A percentile compares a stretch with the other conserved stretches of the same genome.
These are phyloP conservation scores for Drosophila setosimentum DNA, from an alignment of 2,888 invertebrate genomes.

Conservation along the genomic window DNA sequence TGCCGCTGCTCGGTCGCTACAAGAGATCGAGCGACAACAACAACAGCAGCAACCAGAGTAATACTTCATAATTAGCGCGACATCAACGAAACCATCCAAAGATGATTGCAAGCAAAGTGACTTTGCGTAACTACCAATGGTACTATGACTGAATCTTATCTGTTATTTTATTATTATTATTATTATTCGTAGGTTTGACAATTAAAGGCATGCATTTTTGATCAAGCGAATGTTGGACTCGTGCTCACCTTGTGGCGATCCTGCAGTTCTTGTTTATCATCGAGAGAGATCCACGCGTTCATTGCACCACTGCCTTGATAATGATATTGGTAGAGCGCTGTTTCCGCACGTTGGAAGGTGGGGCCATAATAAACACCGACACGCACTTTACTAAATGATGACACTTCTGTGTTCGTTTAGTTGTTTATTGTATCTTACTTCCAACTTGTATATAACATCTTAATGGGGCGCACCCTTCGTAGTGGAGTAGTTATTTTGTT, in stretches of 20 bases:
- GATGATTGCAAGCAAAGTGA: constrained; percentile 32
- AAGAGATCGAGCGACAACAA: constrained; percentile 38
- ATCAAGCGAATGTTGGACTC: constrained; percentile 20
- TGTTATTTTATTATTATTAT: constrained; percentile 5
- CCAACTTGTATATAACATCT: neutral
- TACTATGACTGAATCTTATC: neutral
- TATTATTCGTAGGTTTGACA: constrained; percentile 24
- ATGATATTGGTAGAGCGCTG: constrained; percentile 44
- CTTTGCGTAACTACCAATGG: constrained; percentile 42
- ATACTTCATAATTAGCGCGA: constrained; percentile 53
- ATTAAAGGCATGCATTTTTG: constrained; percentile 32
- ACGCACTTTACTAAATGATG: constrained; percentile 10
- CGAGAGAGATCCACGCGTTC: constrained; percentile 55
- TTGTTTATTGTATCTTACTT: neutral
- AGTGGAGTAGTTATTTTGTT: neutral
- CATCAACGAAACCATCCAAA: constrained; percentile 53
- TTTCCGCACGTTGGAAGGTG: constrained; percentile 42
- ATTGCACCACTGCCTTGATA: constrained; percentile 63
- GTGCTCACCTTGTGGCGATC: constrained; percentile 40
- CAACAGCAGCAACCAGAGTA: constrained; percentile 32
- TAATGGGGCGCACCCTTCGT: neutral
- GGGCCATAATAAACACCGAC: constrained; percentile 17
- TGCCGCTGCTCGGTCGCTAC: constrained; percentile 38
- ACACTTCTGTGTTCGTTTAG: neutral
- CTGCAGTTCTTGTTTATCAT: constrained; percentile 46